Conservation (phyloP, 2,888 invertebrate genomes). For the Nemotelus nigrinus region DNA sequence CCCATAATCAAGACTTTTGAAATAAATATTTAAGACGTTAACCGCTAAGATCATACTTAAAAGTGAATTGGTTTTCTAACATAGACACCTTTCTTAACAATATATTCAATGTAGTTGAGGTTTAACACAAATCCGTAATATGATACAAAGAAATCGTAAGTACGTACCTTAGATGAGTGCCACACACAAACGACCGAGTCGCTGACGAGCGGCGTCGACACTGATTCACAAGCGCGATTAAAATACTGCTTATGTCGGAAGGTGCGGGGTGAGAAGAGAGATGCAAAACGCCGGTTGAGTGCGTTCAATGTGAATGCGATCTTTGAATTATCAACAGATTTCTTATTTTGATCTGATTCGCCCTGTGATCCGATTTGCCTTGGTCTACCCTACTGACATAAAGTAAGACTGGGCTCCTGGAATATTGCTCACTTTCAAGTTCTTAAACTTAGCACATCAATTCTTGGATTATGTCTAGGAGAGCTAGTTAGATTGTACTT, state of each 20-base stretch:
- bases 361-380: background rate
- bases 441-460: no score
- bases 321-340: background rate
- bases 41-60: background rate
- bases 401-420: no score
- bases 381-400: background rate
- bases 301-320: slow-evolving; percentile 1
- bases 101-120: background rate
- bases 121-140: background rate
- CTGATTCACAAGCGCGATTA: background rate
- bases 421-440: no score
- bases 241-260: no score
- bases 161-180: background rate
- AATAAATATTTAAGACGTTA: background rate
- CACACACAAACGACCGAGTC: background rate
- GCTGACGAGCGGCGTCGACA: background rate
- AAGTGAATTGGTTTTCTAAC: no score
- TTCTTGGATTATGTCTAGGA: no score
- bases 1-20: slow-evolving; percentile 1
- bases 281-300: background rate
- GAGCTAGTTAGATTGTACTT: no score
- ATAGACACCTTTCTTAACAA: no score
- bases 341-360: slow-evolving; percentile 7
- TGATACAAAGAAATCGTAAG: background rate
- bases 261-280: no score